Conservation (phyloP, 2,113 vertebrate genomes). For the Microcebus murinus region DNA sequence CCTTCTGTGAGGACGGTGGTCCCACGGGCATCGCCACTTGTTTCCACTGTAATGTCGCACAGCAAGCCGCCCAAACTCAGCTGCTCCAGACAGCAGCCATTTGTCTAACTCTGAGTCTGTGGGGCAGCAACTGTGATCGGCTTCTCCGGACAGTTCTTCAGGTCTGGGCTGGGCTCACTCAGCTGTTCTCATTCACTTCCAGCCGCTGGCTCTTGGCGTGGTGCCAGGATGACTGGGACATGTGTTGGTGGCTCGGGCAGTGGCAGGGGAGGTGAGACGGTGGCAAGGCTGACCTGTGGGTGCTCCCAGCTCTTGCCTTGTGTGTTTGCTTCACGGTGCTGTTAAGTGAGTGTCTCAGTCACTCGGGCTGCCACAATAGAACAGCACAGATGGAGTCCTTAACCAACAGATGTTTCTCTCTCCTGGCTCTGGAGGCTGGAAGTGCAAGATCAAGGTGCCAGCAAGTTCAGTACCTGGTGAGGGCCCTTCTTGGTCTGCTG, state of each 20-base stretch:
- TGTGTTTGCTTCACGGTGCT: neutral
- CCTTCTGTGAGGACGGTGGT: no score
- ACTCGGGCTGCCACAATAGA: no score
- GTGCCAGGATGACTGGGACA: no score
- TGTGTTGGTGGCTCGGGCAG: neutral
- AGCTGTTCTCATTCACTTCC: neutral
- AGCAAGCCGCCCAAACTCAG: neutral
- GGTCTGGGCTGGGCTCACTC: neutral
- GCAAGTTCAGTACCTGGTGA: rapidly evolving
- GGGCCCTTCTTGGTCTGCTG: neutral
- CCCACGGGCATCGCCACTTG: neutral
- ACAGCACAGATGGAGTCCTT: neutral
- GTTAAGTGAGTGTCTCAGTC: neutral
- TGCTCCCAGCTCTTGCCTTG: neutral
- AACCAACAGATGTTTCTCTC: neutral
- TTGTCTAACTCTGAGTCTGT: neutral
- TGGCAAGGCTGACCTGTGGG: neutral
- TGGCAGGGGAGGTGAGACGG: neutral
- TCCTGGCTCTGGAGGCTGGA: neutral
- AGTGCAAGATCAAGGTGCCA: neutral
- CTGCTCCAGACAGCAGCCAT: neutral
- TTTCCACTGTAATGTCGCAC: neutral
- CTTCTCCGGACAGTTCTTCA: neutral
- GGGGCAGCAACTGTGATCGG: no score
- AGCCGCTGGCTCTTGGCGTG: neutral